Percentiles rank a stretch among this genome's conserved stretches.
These are phyloP conservation scores for Eupristina koningsbergeri DNA, from an alignment of 1,140 invertebrate genomes.

Conservation along the genomic window DNA sequence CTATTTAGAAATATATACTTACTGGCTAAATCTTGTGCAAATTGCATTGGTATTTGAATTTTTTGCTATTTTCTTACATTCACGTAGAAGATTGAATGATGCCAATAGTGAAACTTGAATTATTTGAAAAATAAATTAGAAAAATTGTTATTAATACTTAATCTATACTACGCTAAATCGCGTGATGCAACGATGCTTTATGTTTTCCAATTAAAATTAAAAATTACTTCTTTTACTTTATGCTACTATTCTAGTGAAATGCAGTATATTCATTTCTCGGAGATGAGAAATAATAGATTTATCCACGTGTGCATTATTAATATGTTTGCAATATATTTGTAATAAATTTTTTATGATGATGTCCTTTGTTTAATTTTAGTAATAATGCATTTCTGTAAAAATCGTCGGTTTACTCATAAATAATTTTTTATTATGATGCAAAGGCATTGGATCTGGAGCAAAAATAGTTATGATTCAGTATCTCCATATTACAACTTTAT, in stretches of 20 bases:
- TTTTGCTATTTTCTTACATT: not conserved
- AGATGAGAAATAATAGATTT: too few relatives aligned
- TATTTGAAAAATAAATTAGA: not conserved
- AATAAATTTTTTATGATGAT: not conserved
- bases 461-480: too few relatives aligned
- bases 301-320: too few relatives aligned
- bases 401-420: too few relatives aligned
- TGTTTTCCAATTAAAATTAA: not conserved
- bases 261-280: not conserved
- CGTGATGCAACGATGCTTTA: not conserved
- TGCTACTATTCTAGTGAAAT: not conserved
- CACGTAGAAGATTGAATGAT: not conserved
- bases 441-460: too few relatives aligned
- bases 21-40: too few relatives aligned
- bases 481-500: too few relatives aligned
- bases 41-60: too few relatives aligned
- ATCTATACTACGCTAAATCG: not conserved
- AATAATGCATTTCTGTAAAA: not conserved
- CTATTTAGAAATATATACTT: too few relatives aligned
- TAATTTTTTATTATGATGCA: too few relatives aligned
- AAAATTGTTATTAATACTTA: too few relatives aligned
- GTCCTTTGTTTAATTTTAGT: not conserved
- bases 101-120: not conserved
- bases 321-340: too few relatives aligned
- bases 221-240: not conserved